Percentiles rank a stretch among this genome's conserved stretches.
phyloP scores from a whole-genome alignment of 2,113 vertebrate species.

The Uria aalge region DNA sequence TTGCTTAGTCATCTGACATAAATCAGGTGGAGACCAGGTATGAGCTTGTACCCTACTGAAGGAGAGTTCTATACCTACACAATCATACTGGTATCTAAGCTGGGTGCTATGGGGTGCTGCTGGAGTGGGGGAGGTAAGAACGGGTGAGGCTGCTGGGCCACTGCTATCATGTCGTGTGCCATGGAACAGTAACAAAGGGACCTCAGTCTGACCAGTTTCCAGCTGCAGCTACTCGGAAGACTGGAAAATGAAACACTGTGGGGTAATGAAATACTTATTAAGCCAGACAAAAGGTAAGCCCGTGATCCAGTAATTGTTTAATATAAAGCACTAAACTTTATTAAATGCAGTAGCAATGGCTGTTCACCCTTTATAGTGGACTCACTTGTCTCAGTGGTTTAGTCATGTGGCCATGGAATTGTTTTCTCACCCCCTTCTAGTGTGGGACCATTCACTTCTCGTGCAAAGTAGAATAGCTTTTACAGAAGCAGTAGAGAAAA shows the following conservation, averaged over 20 bases:
- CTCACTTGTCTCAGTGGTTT: neutral
- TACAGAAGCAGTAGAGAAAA: neutral
- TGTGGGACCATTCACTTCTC: neutral
- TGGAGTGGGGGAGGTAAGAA: neutral
- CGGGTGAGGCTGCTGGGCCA: neutral
- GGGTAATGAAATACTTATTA: neutral
- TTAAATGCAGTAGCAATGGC: neutral
- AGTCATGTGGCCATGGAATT: neutral
- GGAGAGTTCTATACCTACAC: neutral
- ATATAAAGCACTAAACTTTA: neutral
- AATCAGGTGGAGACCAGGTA: neutral
- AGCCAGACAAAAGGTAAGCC: neutral
- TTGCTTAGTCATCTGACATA: neutral
- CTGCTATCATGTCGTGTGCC: no score
- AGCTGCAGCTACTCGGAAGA: neutral
- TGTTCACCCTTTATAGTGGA: neutral
- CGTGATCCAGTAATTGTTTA: neutral
- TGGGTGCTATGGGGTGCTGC: neutral
- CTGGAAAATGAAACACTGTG: neutral
- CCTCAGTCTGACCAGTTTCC: neutral
- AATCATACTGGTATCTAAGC: fast-evolving
- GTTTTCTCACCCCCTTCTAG: neutral
- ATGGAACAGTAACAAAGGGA: fast-evolving
- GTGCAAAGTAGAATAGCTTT: neutral
- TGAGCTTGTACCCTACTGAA: neutral